Evolutionary conservation across 2,888 invertebrate species (phyloP).

Genomic region (Nomada fucata): DNA sequence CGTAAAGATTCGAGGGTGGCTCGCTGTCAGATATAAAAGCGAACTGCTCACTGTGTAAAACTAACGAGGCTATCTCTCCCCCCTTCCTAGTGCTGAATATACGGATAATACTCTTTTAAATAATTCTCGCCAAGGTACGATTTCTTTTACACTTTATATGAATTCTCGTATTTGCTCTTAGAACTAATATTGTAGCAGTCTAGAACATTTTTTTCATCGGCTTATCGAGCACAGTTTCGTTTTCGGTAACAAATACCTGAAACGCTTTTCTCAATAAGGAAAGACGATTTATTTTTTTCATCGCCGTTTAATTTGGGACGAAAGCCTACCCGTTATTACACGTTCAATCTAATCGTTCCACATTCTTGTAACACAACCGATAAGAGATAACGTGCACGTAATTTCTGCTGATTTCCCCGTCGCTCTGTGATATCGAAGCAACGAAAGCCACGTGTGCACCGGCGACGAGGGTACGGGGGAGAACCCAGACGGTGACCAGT

Average conservation of each 20-base stretch:
- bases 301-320: not conserved
- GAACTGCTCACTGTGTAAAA: not conserved
- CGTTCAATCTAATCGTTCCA: constrained; percentile 45
- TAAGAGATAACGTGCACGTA: constrained; percentile 47
- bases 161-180: too few species aligned
- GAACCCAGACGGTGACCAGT: constrained; percentile 53
- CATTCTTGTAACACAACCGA: constrained; percentile 55
- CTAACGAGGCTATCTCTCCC: too few species aligned
- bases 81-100: too few species aligned
- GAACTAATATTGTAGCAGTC: too few species aligned
- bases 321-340: not conserved
- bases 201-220: not conserved
- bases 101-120: too few species aligned
- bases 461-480: not conserved
- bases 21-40: constrained; percentile 31
- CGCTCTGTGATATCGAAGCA: constrained; percentile 30
- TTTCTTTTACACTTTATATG: too few species aligned
- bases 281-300: not conserved
- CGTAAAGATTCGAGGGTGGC: constrained; percentile 50
- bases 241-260: not conserved
- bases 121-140: too few species aligned
- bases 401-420: constrained; percentile 49
- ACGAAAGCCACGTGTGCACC: constrained; percentile 35
- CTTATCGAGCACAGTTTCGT: not conserved
- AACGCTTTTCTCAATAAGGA: not conserved